Conservation (phyloP, 2,888 invertebrate species). For the Maniola hyperantus region DNA sequence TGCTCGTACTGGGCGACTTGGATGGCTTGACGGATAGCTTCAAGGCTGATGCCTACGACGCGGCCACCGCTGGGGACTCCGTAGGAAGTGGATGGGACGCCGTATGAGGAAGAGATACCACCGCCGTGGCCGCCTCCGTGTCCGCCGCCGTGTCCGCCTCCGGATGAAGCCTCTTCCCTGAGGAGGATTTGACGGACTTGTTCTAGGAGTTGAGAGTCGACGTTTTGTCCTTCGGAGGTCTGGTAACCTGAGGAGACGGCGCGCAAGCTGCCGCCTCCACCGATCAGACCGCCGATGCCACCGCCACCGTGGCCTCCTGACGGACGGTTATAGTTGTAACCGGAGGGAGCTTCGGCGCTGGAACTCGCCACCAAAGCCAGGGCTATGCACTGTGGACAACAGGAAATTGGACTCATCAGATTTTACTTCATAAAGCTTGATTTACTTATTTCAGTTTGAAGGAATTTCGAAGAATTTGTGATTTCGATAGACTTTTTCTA, state of each 20-base stretch:
- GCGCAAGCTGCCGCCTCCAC: slow-evolving; percentile 88
- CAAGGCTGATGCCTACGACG: slow-evolving; percentile 92
- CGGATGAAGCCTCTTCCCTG: slow-evolving; percentile 88
- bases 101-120: slow-evolving; percentile 85
- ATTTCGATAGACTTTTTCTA: not conserved
- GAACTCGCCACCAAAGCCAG: slow-evolving; percentile 89
- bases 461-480: not conserved
- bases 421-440: not conserved
- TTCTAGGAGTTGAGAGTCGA: slow-evolving; percentile 90
- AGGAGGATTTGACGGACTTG: slow-evolving; percentile 93
- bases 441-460: not conserved
- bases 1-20: slow-evolving; percentile 94
- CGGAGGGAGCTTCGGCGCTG: slow-evolving; percentile 89
- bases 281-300: slow-evolving; percentile 65
- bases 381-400: slow-evolving; percentile 88
- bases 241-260: slow-evolving; percentile 90
- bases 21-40: slow-evolving; percentile 93
- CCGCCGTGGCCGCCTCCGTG: slow-evolving; percentile 75
- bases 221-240: slow-evolving; percentile 91
- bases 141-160: slow-evolving; percentile 76
- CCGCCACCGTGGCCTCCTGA: slow-evolving; percentile 74
- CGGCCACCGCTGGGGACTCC: slow-evolving; percentile 85
- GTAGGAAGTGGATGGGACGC: slow-evolving; percentile 83
- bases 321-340: slow-evolving; percentile 89
- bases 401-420: slow-evolving; percentile 13